Evolutionary conservation across 2,888 invertebrate genomes (phyloP).

Genomic region (Hemaris fuciformis): DNA sequence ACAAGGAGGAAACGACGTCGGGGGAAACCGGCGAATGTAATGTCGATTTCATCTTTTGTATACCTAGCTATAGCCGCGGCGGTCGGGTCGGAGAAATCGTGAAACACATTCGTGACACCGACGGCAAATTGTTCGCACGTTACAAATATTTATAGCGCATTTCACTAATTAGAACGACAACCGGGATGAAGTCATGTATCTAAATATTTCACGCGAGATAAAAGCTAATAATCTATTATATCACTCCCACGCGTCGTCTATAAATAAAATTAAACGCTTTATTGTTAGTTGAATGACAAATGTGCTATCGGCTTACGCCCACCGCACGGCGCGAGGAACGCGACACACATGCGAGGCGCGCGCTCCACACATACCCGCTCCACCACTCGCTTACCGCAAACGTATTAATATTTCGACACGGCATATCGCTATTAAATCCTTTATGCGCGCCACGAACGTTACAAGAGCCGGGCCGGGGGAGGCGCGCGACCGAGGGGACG

Average conservation of each 20-base stretch:
- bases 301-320: conserved; percentile 65
- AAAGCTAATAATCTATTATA: conserved; percentile 58
- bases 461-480: conserved; percentile 44
- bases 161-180: conserved; percentile 17
- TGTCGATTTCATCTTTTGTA: conserved; percentile 9
- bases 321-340: conserved; percentile 30
- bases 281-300: conserved; percentile 75
- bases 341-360: conserved; percentile 23
- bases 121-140: not conserved
- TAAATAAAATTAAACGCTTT: conserved; percentile 72
- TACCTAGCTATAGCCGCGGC: not conserved
- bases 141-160: conserved; percentile 14
- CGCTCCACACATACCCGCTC: conserved; percentile 35
- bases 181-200: conserved; percentile 45
- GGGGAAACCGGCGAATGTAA: conserved; percentile 2
- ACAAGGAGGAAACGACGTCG: conserved; percentile 29
- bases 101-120: not conserved
- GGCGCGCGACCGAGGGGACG: conserved; percentile 53
- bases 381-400: conserved; percentile 52
- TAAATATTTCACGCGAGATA: conserved; percentile 47
- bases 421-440: conserved; percentile 70
- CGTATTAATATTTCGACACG: conserved; percentile 74
- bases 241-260: conserved; percentile 61
- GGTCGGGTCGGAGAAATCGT: conserved; percentile 2
- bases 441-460: conserved; percentile 47